phyloP scores from a whole-genome alignment of 1,140 invertebrate species.

The Pectinophora gossypiella region DNA sequence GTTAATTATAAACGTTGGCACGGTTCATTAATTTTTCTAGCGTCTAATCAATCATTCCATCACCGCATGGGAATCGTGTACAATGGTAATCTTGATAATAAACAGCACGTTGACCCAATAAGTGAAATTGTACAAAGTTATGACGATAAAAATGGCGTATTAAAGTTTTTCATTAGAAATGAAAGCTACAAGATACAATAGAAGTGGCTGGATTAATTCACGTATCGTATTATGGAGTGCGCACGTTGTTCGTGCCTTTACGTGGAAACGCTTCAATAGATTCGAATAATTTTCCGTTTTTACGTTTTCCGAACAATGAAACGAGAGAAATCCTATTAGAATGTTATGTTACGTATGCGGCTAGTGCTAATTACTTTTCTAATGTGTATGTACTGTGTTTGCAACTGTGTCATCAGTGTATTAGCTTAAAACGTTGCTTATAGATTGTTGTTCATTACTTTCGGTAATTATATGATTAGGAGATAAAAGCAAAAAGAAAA shows the following conservation, averaged over 20 bases:
- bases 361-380: too few species aligned
- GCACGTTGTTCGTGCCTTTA: slow-evolving; percentile 25
- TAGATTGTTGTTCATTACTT: too few species aligned
- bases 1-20: too few species aligned
- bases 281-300: slow-evolving; percentile 51
- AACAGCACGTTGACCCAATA: slow-evolving; percentile 25
- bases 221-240: not conserved
- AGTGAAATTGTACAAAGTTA: slow-evolving; percentile 36
- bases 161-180: slow-evolving; percentile 41
- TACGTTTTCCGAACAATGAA: slow-evolving; percentile 23
- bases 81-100: not conserved
- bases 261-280: slow-evolving; percentile 56
- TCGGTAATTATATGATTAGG: too few species aligned
- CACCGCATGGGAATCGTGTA: not conserved
- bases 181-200: slow-evolving; percentile 56
- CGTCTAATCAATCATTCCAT: not conserved
- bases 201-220: slow-evolving; percentile 9
- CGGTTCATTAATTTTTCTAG: too few species aligned
- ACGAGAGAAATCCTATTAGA: slow-evolving; percentile 34
- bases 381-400: too few species aligned
- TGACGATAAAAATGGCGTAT: slow-evolving; percentile 44
- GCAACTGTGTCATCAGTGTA: too few species aligned
- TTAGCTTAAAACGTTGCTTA: too few species aligned
- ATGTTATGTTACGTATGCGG: slow-evolving; percentile 10
- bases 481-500: too few species aligned